Evolutionary conservation across 2,797 vertebrate genomes (phyloP), one percentile per base, ranked within the genome.

Genomic region (Thalassophryne amazonica): DNA sequence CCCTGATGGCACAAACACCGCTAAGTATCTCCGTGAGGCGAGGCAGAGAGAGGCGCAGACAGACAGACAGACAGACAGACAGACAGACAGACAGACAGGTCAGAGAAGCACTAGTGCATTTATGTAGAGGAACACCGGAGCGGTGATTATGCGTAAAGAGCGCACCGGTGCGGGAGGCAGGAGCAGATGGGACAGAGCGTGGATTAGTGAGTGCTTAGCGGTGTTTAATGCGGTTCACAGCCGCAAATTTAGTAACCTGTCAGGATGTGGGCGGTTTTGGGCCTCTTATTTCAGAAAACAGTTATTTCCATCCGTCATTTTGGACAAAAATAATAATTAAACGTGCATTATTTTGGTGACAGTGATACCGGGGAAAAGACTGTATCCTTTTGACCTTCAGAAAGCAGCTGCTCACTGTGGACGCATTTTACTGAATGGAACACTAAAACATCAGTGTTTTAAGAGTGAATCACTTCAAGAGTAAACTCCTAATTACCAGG

Each of bases 171-270:
- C 63, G 56, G 63, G 59, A 70, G 57, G 76, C 60, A 43, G 56
- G 59, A 47, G 84, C 83, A 86, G 86, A 85, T n/a, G 47, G 69
- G 74, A 67, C 39, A 72, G 39, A 54, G 63, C 74, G 20, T 46
- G 68, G 86, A 86, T 88, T 86, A 87, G 59, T 40, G 37, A 37
- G 65, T 27, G 54, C 32, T 80, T 77, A 83, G 48, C 8, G 40
- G 64, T 66, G 59, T 80, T 85, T 47, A 81, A 49, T 61, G n/a
- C n/a, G n/a, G 13, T 53, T 58, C 60, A 71, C 66, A 58, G 65
- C 55, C 49, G 43, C 69, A 66, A 66, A 73, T n/a, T n/a, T n/a
- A n/a, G 58, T 73, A 73, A 65, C 80, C 78, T 57, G 64, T 67
- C 69, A 74, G 75, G 51, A 7, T 27, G 60, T 9, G 19, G 42